Evolutionary conservation across 2,113 vertebrate species (phyloP).

Genomic region (Tetrao urogallus): DNA sequence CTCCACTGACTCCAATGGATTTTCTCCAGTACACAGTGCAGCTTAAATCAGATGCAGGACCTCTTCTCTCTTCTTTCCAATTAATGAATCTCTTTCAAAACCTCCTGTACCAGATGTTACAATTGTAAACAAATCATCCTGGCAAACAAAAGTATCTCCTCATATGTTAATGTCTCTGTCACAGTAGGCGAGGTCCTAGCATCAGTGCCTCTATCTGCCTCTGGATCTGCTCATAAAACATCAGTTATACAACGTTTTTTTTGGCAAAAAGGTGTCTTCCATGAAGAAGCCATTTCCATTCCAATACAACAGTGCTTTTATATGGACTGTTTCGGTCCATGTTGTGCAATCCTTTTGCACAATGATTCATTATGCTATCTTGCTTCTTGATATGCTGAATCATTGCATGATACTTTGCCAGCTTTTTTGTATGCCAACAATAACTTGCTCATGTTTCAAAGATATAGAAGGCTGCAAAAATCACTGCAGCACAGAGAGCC

Average conservation of each 20-base stretch:
- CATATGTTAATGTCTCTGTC: conserved; percentile 22
- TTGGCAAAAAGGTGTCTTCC: conserved; percentile 30
- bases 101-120: conserved; percentile 46
- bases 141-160: conserved; percentile 32
- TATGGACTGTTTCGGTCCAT: background rate
- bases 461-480: conserved; percentile 13
- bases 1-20: background rate
- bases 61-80: conserved; percentile 35
- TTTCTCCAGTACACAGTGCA: conserved; percentile 24
- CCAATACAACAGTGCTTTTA: conserved; percentile 28
- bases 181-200: conserved; percentile 10
- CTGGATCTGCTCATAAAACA: conserved; percentile 52
- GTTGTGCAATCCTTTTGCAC: conserved; percentile 30
- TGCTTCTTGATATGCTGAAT: conserved; percentile 53
- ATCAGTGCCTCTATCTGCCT: conserved; percentile 24
- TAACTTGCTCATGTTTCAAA: conserved; percentile 27
- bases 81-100: conserved; percentile 41
- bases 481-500: background rate
- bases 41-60: conserved; percentile 34
- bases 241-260: conserved; percentile 17
- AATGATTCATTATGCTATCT: conserved; percentile 58
- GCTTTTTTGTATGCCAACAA: conserved; percentile 40
- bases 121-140: conserved; percentile 51
- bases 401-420: conserved; percentile 49
- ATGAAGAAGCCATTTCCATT: conserved; percentile 47